Evolutionary conservation across 2,888 invertebrate genomes (phyloP), one percentile per base, ranked within the genome.

Genomic region (Tortricodes alternella): DNA sequence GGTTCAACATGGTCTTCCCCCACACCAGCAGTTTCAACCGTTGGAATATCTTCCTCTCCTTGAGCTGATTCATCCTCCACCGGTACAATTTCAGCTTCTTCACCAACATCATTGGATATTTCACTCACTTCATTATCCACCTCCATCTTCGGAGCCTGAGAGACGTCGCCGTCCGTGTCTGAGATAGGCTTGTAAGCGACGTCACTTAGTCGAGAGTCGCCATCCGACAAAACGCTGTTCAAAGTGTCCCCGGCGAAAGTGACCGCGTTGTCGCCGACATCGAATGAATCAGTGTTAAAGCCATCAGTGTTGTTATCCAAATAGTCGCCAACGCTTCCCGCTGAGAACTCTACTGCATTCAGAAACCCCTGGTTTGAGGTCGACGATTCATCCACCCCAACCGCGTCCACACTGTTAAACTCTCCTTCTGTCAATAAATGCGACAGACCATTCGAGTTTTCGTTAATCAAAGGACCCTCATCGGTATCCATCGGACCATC

Each of bases 261-360:
- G 18, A 88, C 85, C 8, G 89, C 89, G 51, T 89, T 89, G 62
- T 89, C 90, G 46, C 89, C 90, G 52, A 89, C 87, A 68, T 89
- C 90, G 61, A 89, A 89, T 18, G 83, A 74, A 60, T 83, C 78
- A 3, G 82, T 68, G 63, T 83, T 84, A 65, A 88, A 89, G 24
- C 79, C 77, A 19, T 73, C 77, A 1, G 83, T 73, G 63, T 89
- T 85, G 66, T 82, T 85, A 58, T 86, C 89, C 59, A 90, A 74
- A 64, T 89, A 89, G 70, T 89, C 90, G 23, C 88, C 88, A 46
- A 86, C 89, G 68, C 90, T 89, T 60, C 84, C 84, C 39, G 85
- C 76, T n/a, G 90, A 89, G 61, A 89, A 70, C 66, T 90, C 89
- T 37, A 85, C 88, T 32, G 90, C 87, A 73, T 87, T 88, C 55